Conservation (phyloP, 2,797 vertebrate species). For the Triplophysa bombifrons region DNA sequence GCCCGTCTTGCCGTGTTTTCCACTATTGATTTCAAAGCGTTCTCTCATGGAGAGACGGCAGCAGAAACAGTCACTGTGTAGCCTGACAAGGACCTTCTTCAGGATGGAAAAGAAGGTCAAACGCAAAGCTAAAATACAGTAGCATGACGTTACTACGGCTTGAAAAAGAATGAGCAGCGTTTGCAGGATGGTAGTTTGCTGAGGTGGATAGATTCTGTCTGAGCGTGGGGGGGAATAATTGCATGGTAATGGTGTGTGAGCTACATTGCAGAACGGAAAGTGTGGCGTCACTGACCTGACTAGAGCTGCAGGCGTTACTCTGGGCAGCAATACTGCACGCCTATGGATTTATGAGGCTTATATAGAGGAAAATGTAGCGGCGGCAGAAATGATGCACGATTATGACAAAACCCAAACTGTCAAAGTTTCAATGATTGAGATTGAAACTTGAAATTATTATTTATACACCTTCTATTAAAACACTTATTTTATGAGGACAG, state of each 20-base stretch:
- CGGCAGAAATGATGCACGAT: not conserved
- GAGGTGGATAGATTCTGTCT: conserved; percentile 26
- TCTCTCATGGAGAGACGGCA: conserved; percentile 20
- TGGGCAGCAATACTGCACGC: conserved; percentile 77
- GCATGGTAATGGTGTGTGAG: conserved; percentile 43
- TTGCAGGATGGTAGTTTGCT: conserved; percentile 40
- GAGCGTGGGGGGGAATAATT: conserved; percentile 30
- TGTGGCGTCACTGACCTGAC: conserved; percentile 31
- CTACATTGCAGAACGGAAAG: conserved; percentile 37
- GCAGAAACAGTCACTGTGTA: conserved; percentile 21
- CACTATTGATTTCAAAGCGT: conserved; percentile 2
- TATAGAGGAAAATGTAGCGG: conserved; percentile 4
- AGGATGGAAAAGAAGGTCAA: conserved; percentile 26
- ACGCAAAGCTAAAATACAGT: conserved; percentile 37
- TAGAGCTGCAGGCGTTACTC: conserved; percentile 57
- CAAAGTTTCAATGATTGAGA: conserved; percentile 62
- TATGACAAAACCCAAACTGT: not conserved
- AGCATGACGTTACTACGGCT: conserved; percentile 19
- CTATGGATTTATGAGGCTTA: conserved; percentile 22
- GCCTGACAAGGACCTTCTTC: conserved; percentile 36
- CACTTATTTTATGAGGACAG: not conserved
- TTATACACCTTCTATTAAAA: not conserved
- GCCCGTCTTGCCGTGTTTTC: not conserved
- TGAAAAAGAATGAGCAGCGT: conserved; percentile 56
- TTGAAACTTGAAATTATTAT: not conserved